Evolutionary conservation across 2,888 invertebrate species (phyloP), one percentile per base, ranked within the genome.

Genomic region (Caenorhabditis sp.): DNA sequence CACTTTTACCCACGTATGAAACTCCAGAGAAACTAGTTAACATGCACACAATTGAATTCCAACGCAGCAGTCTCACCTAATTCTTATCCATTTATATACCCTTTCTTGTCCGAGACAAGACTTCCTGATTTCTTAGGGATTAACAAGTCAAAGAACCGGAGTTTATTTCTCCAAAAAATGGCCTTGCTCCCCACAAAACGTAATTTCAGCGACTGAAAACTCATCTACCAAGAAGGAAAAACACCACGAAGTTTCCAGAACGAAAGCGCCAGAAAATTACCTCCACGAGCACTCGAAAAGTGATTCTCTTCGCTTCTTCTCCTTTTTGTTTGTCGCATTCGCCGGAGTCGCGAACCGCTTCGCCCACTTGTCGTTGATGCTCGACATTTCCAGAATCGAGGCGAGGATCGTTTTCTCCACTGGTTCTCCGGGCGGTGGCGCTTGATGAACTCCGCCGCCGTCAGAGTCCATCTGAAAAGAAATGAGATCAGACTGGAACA

Each of bases 201-300:
- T 41, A 59, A 35, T 59, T 59, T 35, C 35, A 59, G n/a, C 35
- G n/a, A n/a, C 14, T 58, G 6, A 44, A 44, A 54, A 24, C 24
- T 16, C 54, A 19, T 14, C n/a, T 44, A n/a, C 35, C 12, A 44
- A 12, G 26, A 1, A n/a, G n/a, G n/a, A n/a, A n/a, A n/a, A n/a
- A 12, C 28, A 1, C 8, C 38, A 38, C 51, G 54, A 54, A 54
- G 12, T 47, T 44, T 19, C 31, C 7, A n/a, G 24, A 51, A 54
- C 38, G 10, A 63, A 22, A 14, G 54, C 38, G 28, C 26, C 14
- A 26, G 28, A 31, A 69, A 58, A 58, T 76, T 76, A 87, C 87
- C 87, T 84, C 87, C 87, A 87, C 26, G 87, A 81, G 59, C 87
- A 87, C 73, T 85, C 84, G 41, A 81, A 80, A 38, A 81, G 51